Conservation (phyloP, 2,888 invertebrate genomes). For the Mesorhabditis sp. region DNA sequence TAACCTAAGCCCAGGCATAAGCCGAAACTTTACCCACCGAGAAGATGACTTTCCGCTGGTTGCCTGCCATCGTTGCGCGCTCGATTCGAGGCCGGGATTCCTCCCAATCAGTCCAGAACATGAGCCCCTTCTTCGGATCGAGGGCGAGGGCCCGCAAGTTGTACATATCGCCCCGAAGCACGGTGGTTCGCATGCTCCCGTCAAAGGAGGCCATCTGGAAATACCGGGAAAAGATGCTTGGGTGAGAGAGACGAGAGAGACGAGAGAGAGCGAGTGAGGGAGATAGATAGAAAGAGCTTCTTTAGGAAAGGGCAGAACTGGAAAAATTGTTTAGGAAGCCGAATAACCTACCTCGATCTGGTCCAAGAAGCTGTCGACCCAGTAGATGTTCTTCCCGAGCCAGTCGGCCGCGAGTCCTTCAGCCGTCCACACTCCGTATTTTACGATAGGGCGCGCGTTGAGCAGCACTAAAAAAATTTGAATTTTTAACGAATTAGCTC, state of each 20-base stretch:
- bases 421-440: slow-evolving; percentile 78
- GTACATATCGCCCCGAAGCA: slow-evolving; percentile 78
- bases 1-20: too few relatives aligned
- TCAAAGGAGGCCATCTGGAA: slow-evolving; percentile 69
- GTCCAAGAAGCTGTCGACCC: slow-evolving; percentile 64
- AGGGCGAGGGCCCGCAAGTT: slow-evolving; percentile 78
- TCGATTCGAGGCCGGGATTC: slow-evolving; percentile 75
- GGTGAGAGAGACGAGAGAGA: too few relatives aligned
- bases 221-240: too few relatives aligned
- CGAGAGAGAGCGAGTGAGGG: too few relatives aligned
- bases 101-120: slow-evolving; percentile 85
- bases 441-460: slow-evolving; percentile 77
- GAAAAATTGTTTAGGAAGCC: slow-evolving; percentile 52
- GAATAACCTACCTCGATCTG: slow-evolving; percentile 23
- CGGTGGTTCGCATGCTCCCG: slow-evolving; percentile 74
- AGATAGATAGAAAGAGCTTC: slow-evolving; percentile 63
- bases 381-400: slow-evolving; percentile 80
- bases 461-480: slow-evolving; percentile 61
- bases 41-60: slow-evolving; percentile 66
- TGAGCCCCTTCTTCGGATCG: slow-evolving; percentile 67
- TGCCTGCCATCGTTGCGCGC: slow-evolving; percentile 75
- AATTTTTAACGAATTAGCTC: slow-evolving; percentile 7
- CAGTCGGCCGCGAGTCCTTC: slow-evolving; percentile 86
- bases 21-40: slow-evolving; percentile 60
- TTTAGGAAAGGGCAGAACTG: slow-evolving; percentile 70